Base-by-base conservation (phyloP, 2,797 vertebrate genomes). In the Paramormyrops hopkinsi region DNA sequence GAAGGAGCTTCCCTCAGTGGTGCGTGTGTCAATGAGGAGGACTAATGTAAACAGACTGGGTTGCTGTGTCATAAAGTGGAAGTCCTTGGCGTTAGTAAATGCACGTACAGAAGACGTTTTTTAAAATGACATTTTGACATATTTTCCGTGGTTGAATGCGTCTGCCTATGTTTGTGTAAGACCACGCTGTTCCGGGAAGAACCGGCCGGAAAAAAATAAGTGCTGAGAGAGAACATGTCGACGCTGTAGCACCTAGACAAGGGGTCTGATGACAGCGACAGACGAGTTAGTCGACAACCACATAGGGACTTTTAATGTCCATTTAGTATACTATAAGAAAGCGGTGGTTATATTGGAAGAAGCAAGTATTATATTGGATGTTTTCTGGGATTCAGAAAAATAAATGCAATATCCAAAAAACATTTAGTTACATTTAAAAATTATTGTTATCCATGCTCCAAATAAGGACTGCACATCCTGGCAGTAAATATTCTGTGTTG, bases 41-140 rank as follows among this genome's bases (percentile, higher is more conserved):
- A 62, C n/a, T 46, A 69, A 33, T 19, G 33, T 37, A 56, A 86
- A 86, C 53, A 54, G 7, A 14, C 50, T 14, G 22, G 6, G 51
- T 33, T 54, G 14, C 6, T 54, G 22, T 46, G 19, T 56, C 11
- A 54, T 17, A 19, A 54, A 86, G 46, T 29, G 25, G 51, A 86
- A 56, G 85, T 59, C 73, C 88, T 83, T 88, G 88, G 46, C 88
- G 44, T 53, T 51, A 11, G 29, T 59, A 44, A 54, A 25, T 82
- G 25, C 54, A 19, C 33, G 29, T 33, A 54, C 88, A 22, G 25
- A 54, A 79, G 87, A 50, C 17, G 46, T 79, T n/a, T 54, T n/a
- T 54, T 0, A 1, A 37, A 14, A 86, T 17, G 12, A 33, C 50
- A 17, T 50, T 48, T n/a, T 29, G 33, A 53, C 4, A 88, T 69